Evolutionary conservation across 2,888 invertebrate species (phyloP), one percentile per base, ranked within the genome.

Genomic region (Labia minor): DNA sequence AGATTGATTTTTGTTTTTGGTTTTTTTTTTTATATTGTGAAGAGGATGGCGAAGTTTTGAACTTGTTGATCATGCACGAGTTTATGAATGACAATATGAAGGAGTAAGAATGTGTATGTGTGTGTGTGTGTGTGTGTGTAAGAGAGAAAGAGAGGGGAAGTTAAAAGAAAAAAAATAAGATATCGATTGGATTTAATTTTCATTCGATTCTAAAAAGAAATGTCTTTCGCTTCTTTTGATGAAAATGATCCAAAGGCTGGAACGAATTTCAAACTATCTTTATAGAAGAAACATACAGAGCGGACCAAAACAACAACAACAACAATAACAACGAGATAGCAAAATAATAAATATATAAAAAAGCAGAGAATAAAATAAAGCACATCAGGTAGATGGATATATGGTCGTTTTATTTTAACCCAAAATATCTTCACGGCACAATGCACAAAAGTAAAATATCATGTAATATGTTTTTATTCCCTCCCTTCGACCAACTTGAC

Each of bases 351-450:
- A 49, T 11, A 49, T 3, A 49, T 11, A 4, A 14, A 4, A 11
- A 49, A 49, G 49, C 49, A 26, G 8, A 8, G 26, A 26, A 26
- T 49, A 49, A 49, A 49, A 49, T 49, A 49, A 49, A 49, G 49
- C 49, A 49, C 49, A 49, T 49, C 49, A 49, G 49, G 49, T 49
- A 49, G 49, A 49, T 49, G 49, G 49, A 49, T 49, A 49, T 49
- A 49, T 49, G 49, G 49, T 49, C 49, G 49, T 49, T 49, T 49
- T 49, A 49, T 49, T 49, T 49, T 49, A 49, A 49, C 49, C 49
- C 49, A 49, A 49, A 49, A 49, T 49, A 49, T 49, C 49, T 49
- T 49, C 49, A 49, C 49, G 49, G 49, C 49, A 49, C 49, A 49
- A 49, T 49, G 49, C 49, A 49, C 49, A 49, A 49, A 49, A 49